These are phyloP conservation scores for Tachina lurida DNA, from an alignment of 2,888 invertebrate genomes.

Conservation along the genomic window DNA sequence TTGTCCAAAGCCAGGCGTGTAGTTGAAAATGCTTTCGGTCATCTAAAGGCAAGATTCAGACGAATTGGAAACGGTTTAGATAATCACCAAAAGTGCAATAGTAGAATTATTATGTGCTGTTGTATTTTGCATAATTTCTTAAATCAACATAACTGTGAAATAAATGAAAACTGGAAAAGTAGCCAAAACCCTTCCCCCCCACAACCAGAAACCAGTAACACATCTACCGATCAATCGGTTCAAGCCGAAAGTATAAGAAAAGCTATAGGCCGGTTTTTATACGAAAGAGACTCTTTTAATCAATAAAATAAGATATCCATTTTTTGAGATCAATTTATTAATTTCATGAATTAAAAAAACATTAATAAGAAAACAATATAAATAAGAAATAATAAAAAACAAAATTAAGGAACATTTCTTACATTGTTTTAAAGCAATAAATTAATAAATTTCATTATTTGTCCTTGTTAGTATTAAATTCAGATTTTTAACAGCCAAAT, in stretches of 20 bases:
- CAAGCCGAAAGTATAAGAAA: conserved; percentile 19
- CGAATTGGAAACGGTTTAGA: conserved; percentile 35
- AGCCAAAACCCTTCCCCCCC: background rate
- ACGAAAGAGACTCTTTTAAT: too few relatives aligned
- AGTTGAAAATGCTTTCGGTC: conserved; percentile 37
- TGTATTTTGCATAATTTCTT: conserved; percentile 44
- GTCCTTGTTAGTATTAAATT: too few relatives aligned
- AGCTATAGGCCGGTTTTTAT: background rate
- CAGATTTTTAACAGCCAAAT: too few relatives aligned
- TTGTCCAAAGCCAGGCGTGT: background rate
- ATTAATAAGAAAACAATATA: too few relatives aligned
- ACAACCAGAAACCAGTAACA: conserved; percentile 7
- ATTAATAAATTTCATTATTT: too few relatives aligned
- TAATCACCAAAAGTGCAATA: conserved; percentile 8
- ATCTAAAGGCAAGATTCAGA: conserved; percentile 32
- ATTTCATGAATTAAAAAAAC: too few relatives aligned
- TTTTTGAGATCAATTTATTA: too few relatives aligned
- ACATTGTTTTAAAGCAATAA: too few relatives aligned
- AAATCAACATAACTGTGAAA: conserved; percentile 1
- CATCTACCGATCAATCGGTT: background rate
- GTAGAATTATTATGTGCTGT: conserved; percentile 18
- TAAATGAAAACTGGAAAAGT: conserved; percentile 15
- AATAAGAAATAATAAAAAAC: too few relatives aligned
- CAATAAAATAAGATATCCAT: too few relatives aligned
- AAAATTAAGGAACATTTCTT: too few relatives aligned